Base-by-base conservation (phyloP, 2,797 vertebrate species). In the Siniperca scherzeri region DNA sequence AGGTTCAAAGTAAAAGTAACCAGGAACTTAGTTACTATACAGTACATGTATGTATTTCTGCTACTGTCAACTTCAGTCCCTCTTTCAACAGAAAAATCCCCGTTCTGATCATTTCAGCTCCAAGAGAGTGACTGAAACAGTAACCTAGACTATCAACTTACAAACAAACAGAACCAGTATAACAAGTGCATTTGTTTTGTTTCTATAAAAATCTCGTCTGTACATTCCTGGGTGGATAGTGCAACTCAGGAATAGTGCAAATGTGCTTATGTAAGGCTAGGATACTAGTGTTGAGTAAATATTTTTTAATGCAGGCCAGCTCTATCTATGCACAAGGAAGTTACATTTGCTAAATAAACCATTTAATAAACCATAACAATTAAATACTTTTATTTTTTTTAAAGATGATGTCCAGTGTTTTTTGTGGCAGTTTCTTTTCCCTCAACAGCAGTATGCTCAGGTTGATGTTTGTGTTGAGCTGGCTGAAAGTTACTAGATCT, bases 61-160 rank as follows among this genome's bases (percentile, higher is more conserved):
- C 13, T 27, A 22, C 48, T 68, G 14, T 78, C 42, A 74, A 75
- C 69, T 38, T 44, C 25, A 62, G 25, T 53, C 17, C 3, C 5
- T 11, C 27, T 25, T 65, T 50, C 14, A 36, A 55, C 22, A 38
- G 16, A 38, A 68, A 62, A 36, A 19, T 14, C 48, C 60, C 38
- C n/a, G 5, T 27, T 61, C 40, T 27, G 27, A 67, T 77, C 52
- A 66, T 74, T 68, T 77, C 30, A 62, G 30, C 22, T 74, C n/a
- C 13, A 19, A 22, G 12, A 61, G 7, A 56, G 46, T 14, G 57
- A 52, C 61, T 76, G 70, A 75, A 80, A 78, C 48, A 17, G 59
- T 60, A 82, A 42, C 36, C 55, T n/a, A 1, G 7, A 6, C 57
- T 46, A 60, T 88, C 40, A 83, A 67, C 67, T 78, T 71, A 67